phyloP scores from a whole-genome alignment of 2,797 vertebrate genomes.

The Schizopygopsis pylzovi region DNA sequence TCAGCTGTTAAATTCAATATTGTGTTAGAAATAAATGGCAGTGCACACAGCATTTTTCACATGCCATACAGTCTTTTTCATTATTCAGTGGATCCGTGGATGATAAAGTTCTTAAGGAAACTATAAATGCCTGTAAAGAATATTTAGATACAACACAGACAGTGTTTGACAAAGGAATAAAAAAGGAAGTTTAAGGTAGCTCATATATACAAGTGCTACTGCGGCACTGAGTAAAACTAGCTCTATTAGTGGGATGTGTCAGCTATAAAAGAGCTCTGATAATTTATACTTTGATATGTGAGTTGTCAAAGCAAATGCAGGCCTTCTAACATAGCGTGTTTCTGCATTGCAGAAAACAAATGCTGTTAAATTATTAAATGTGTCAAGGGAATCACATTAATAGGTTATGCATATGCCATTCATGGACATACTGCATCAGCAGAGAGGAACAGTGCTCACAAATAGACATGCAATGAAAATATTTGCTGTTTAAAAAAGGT shows the following conservation, averaged over 20 bases:
- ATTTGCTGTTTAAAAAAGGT: too few species aligned
- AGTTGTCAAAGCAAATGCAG: constrained; percentile 6
- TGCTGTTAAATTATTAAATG: constrained; percentile 13
- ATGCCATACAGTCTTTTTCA: background rate
- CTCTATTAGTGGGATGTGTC: constrained; percentile 7
- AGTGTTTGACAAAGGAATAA: too few species aligned
- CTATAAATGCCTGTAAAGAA: background rate
- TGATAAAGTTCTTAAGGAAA: background rate
- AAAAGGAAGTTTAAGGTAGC: background rate
- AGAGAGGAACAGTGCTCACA: background rate
- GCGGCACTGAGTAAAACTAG: background rate
- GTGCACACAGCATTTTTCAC: background rate
- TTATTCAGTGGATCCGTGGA: background rate
- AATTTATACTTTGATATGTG: constrained; percentile 6
- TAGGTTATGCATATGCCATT: constrained; percentile 3
- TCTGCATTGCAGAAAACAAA: constrained; percentile 18
- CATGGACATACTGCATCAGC: background rate
- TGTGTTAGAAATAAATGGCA: background rate
- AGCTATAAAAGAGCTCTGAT: constrained; percentile 1
- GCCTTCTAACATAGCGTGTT: background rate
- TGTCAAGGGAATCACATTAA: background rate
- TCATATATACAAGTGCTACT: background rate
- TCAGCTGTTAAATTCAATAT: constrained; percentile 21
- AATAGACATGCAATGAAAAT: background rate
- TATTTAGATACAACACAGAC: too few species aligned